Conservation (phyloP, 1,140 invertebrate genomes). For the Drosophila mayri region DNA sequence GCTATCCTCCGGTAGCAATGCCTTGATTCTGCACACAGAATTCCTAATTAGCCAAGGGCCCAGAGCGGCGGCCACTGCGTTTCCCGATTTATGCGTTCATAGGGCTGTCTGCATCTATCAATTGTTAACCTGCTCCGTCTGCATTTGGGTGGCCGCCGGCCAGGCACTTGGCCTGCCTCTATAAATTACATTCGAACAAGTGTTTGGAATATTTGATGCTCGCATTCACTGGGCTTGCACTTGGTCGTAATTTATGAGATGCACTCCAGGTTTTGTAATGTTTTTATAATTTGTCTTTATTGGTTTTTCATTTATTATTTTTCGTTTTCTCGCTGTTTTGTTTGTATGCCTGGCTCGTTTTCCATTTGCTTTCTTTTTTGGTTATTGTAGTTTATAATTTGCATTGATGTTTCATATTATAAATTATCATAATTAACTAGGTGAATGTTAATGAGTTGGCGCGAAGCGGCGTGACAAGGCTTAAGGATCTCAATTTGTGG, state of each 20-base stretch:
- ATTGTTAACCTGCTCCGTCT: constrained; percentile 52
- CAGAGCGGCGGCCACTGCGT: not conserved
- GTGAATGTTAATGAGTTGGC: constrained; percentile 53
- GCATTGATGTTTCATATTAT: constrained; percentile 57
- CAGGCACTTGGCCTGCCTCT: constrained; percentile 53
- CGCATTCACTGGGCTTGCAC: constrained; percentile 25
- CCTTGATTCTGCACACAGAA: constrained; percentile 70
- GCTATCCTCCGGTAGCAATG: constrained; percentile 36
- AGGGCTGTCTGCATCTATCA: constrained; percentile 66
- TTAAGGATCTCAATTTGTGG: constrained; percentile 19
- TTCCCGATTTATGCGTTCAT: constrained; percentile 69
- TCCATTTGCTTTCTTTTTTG: constrained; percentile 44
- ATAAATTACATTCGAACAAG: constrained; percentile 69
- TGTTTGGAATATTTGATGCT: constrained; percentile 66
- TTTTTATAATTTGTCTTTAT: constrained; percentile 76
- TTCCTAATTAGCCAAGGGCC: constrained; percentile 64
- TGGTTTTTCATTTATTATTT: constrained; percentile 52
- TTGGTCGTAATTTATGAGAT: constrained; percentile 63
- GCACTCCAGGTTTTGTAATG: constrained; percentile 28
- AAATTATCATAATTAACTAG: constrained; percentile 69
- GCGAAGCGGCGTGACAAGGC: constrained; percentile 68
- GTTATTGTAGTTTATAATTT: constrained; percentile 61
- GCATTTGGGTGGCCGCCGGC: constrained; percentile 69
- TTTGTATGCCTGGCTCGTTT: constrained; percentile 57
- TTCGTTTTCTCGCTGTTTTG: constrained; percentile 37